These are phyloP conservation scores for Sebastes reedi DNA, from an alignment of 2,797 vertebrate species.

Conservation along the genomic window DNA sequence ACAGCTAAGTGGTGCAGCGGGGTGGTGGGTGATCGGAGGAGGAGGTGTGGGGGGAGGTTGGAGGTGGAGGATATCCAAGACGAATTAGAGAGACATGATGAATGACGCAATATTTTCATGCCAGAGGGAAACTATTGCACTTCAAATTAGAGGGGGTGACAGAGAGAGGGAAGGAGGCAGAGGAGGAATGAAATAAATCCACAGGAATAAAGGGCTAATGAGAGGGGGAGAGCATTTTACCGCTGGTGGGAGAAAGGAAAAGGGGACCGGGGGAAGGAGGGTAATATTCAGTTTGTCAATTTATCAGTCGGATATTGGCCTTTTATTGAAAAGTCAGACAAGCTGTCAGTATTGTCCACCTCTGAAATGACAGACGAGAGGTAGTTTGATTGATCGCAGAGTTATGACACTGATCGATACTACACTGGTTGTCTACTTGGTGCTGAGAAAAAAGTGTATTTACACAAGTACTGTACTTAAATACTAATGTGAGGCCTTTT, in stretches of 20 bases:
- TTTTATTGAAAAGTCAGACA: background rate
- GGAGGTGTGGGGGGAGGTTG: background rate
- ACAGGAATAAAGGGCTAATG: conserved; percentile 66
- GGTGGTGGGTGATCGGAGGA: conserved; percentile 36
- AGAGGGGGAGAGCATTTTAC: conserved; percentile 34
- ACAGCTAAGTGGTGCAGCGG: conserved; percentile 56
- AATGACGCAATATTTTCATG: conserved; percentile 86
- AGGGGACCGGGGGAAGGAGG: background rate
- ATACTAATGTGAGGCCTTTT: background rate
- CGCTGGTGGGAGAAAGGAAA: conserved; percentile 25
- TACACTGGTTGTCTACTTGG: background rate
- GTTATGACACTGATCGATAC: background rate
- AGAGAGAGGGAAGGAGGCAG: conserved; percentile 63
- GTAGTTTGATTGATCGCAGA: conserved; percentile 8
- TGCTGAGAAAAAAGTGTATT: background rate
- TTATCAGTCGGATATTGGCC: conserved; percentile 10
- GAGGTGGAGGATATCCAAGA: conserved; percentile 68
- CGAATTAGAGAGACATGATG: conserved; percentile 80
- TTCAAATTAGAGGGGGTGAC: conserved; percentile 74
- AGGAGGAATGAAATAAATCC: conserved; percentile 68
- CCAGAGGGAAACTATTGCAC: conserved; percentile 85
- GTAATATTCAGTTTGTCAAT: conserved; percentile 44
- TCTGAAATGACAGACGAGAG: background rate
- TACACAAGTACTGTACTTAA: background rate
- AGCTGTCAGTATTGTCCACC: background rate